Evolutionary conservation across 2,888 invertebrate species (phyloP).

Genomic region (Vannuccia rotundouncinata): DNA sequence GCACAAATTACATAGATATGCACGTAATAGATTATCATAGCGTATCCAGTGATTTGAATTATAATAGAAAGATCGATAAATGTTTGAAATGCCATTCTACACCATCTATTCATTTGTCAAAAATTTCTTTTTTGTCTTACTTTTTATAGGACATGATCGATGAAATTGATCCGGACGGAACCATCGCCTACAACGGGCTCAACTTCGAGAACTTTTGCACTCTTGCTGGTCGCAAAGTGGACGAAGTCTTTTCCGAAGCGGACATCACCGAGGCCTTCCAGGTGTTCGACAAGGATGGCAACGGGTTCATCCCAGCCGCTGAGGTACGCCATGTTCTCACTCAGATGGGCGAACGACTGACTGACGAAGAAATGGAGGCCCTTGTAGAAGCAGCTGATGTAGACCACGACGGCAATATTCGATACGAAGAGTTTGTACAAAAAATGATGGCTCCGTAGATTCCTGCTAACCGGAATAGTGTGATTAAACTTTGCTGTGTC

Average conservation of each 20-base stretch:
- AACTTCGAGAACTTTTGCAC: conserved; percentile 29
- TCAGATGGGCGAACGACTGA: conserved; percentile 30
- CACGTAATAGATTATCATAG: too few species aligned
- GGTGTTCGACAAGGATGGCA: conserved; percentile 33
- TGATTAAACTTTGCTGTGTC: too few species aligned
- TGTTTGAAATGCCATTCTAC: too few species aligned
- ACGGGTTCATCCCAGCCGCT: conserved; percentile 31
- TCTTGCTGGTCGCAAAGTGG: conserved; percentile 30
- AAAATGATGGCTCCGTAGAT: conserved; percentile 32
- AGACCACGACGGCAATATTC: conserved; percentile 34
- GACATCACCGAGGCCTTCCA: conserved; percentile 37
- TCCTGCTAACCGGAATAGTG: too few species aligned
- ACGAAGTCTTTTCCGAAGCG: conserved; percentile 30
- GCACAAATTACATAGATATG: too few species aligned
- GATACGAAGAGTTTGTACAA: conserved; percentile 36
- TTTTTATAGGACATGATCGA: conserved; percentile 31
- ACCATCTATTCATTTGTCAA: too few species aligned
- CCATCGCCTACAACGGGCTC: conserved; percentile 28
- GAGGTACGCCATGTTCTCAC: conserved; percentile 32
- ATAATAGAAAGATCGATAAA: too few species aligned
- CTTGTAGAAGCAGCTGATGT: conserved; percentile 32
- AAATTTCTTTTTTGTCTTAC: too few species aligned
- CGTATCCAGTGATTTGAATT: too few species aligned
- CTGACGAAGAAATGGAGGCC: conserved; percentile 35
- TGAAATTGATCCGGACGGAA: conserved; percentile 36